A percentile compares a stretch with the other conserved stretches of the same genome.
These are phyloP conservation scores for Drosophila paulistorum DNA, from an alignment of 1,140 invertebrate genomes.

Conservation along the genomic window DNA sequence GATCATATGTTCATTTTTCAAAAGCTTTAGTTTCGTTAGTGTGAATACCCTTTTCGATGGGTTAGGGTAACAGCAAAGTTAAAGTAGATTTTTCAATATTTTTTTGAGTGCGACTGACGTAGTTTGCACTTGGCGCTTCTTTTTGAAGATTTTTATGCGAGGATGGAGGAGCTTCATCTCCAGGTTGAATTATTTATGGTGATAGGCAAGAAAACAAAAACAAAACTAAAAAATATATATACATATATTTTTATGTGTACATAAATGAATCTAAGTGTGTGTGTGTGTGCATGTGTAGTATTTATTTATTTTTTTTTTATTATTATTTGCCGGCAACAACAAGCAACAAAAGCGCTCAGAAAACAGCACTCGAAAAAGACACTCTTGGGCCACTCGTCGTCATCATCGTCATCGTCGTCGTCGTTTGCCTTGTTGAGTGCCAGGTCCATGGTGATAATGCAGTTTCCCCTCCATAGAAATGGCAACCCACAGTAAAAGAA, in stretches of 20 bases:
- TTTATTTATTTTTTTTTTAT: conserved; percentile 44
- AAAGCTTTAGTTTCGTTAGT: background rate
- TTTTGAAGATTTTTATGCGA: conserved; percentile 73
- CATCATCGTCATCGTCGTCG: conserved; percentile 14
- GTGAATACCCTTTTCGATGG: background rate
- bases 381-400: conserved; percentile 69
- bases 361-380: conserved; percentile 73
- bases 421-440: conserved; percentile 46
- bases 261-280: conserved; percentile 3
- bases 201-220: conserved; percentile 62
- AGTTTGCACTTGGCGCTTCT: conserved; percentile 78
- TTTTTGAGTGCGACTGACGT: conserved; percentile 67
- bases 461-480: conserved; percentile 46
- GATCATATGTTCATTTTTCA: too few species aligned
- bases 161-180: conserved; percentile 5
- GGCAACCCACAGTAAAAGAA: conserved; percentile 7
- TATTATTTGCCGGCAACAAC: conserved; percentile 64
- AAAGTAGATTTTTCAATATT: conserved; percentile 56
- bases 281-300: conserved; percentile 24
- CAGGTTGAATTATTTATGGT: conserved; percentile 79
- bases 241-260: conserved; percentile 69
- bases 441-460: conserved; percentile 72
- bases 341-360: conserved; percentile 66
- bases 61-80: conserved; percentile 26
- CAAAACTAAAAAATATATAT: background rate